Conservation (phyloP, 64 coral and sea anemone genomes). For the Acropora yongei region DNA sequence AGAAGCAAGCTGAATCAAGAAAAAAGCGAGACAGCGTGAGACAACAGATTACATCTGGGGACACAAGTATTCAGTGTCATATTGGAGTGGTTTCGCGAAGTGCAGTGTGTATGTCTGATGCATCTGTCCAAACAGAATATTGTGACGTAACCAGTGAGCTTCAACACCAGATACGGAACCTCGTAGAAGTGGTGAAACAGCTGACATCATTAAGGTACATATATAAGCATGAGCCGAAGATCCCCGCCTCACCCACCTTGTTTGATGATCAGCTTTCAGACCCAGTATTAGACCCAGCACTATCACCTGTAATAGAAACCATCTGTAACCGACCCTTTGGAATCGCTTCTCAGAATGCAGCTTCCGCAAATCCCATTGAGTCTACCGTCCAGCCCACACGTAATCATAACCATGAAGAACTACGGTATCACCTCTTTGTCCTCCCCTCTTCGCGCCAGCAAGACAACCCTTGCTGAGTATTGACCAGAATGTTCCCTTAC, state of each 20-base stretch:
- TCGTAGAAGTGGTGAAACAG: conserved; percentile 13
- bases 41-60: background rate
- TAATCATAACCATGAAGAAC: background rate
- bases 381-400: background rate
- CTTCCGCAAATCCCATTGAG: background rate
- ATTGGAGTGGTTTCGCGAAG: background rate
- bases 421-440: background rate
- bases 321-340: background rate
- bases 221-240: conserved; percentile 12
- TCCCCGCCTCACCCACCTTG: background rate
- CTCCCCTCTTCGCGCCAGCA: background rate
- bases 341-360: background rate
- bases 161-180: background rate
- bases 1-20: background rate
- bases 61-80: background rate
- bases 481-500: background rate
- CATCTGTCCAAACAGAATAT: background rate
- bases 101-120: background rate
- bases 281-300: conserved; percentile 6
- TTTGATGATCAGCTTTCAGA: conserved; percentile 9
- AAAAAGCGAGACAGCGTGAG: background rate
- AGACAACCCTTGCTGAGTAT: background rate
- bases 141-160: background rate
- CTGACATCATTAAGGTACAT: background rate
- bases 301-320: background rate